Conservation (phyloP, 2,113 vertebrate species). For the Cettia cetti region DNA sequence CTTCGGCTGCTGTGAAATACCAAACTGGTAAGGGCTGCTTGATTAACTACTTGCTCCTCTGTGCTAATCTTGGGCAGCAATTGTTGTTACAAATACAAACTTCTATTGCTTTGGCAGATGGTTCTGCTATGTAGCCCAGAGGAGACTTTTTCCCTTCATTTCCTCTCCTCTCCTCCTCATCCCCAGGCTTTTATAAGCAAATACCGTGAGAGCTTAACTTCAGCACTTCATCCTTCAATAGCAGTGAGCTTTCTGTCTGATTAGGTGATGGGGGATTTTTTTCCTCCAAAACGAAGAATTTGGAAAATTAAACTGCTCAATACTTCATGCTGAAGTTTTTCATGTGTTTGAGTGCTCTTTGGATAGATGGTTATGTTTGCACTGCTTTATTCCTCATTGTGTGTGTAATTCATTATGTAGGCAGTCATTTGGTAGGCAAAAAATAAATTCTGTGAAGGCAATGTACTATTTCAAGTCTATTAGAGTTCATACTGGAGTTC, state of each 20-base stretch:
- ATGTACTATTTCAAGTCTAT: not conserved
- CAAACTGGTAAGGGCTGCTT: not conserved
- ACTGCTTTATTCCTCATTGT: not conserved
- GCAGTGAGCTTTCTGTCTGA: not conserved
- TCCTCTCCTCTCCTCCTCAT: not conserved
- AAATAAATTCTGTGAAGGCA: slow-evolving; percentile 12
- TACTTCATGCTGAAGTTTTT: not conserved
- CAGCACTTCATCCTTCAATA: not conserved
- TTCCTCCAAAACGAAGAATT: not conserved
- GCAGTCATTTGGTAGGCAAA: not conserved
- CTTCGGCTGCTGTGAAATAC: not conserved
- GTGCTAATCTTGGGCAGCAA: not conserved
- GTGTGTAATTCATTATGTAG: not conserved
- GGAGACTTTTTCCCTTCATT: not conserved
- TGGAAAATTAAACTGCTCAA: not conserved
- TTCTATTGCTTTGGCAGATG: not conserved
- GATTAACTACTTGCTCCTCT: not conserved
- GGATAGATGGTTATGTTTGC: not conserved
- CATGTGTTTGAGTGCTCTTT: not conserved
- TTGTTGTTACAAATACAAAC: not conserved
- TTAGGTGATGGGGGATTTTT: not conserved
- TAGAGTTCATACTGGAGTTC: not conserved
- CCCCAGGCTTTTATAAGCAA: not conserved
- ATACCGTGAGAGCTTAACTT: not conserved
- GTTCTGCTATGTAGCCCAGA: not conserved